Evolutionary conservation across 2,888 invertebrate genomes (phyloP).

Genomic region (Petrophora chlorosata): DNA sequence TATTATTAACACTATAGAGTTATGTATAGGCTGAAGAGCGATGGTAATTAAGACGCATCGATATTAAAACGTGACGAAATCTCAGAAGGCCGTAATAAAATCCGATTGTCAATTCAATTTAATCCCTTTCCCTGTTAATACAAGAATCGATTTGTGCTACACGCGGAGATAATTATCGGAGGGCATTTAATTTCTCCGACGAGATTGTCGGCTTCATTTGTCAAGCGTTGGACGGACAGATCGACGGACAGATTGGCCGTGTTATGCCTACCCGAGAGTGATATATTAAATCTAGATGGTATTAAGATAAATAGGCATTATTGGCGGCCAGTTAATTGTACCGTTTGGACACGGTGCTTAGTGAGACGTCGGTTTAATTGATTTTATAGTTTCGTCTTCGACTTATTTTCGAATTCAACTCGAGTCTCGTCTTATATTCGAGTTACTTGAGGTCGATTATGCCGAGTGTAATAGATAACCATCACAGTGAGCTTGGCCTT

Average conservation of each 20-base stretch:
- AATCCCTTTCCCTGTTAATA: constrained; percentile 33
- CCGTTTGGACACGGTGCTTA: constrained; percentile 45
- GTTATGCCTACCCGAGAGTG: constrained; percentile 50
- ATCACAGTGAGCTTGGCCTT: constrained; percentile 11
- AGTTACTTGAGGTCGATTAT: constrained; percentile 16
- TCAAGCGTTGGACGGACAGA: constrained; percentile 48
- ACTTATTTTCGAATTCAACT: constrained; percentile 6
- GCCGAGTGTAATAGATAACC: neutral
- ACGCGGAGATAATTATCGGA: constrained; percentile 58
- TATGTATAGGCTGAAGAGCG: neutral
- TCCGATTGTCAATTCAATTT: constrained; percentile 39
- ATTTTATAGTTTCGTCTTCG: constrained; percentile 26
- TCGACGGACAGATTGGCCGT: constrained; percentile 51
- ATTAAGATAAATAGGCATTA: constrained; percentile 55
- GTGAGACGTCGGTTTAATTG: constrained; percentile 31
- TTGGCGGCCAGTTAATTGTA: constrained; percentile 51
- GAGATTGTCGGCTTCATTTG: constrained; percentile 55
- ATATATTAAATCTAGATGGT: constrained; percentile 58
- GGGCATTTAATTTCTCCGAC: constrained; percentile 44
- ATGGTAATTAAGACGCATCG: constrained; percentile 25
- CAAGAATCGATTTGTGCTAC: constrained; percentile 45
- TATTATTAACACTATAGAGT: neutral
- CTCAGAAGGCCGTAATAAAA: constrained; percentile 34
- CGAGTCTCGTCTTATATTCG: constrained; percentile 21
- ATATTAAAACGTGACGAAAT: constrained; percentile 30